Base-by-base conservation (phyloP, 2,888 invertebrate species). In the Tetrapedia diversipes region DNA sequence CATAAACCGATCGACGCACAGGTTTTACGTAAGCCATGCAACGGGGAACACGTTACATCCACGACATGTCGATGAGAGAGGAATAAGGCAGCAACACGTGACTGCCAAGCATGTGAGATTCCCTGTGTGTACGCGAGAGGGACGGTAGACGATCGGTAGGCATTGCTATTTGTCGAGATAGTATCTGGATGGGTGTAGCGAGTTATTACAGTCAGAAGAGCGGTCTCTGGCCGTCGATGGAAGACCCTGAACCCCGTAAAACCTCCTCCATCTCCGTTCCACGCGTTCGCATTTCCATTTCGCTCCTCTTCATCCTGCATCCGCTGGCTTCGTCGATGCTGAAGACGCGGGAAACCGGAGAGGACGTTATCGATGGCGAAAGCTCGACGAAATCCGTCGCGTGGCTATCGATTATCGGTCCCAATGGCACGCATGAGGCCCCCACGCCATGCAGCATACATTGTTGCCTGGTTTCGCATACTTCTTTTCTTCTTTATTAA, bases 81-180 rank as follows among this genome's bases (percentile, higher is more conserved):
- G 57, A 75, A 65, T 70, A 75, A 74, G 47, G 56, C 54, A 64
- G 47, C 16, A 37, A 75, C 71, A 51, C 72, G 69, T 64, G 69
- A 79, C 57, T 69, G 49, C 29, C 57, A n/a, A 51, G 71, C 68
- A 79, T 76, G 79, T 57, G 56, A 79, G 76, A 81, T 79, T 68
- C 66, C 47, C 64, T 14, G 56, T n/a, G 61, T 68, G 72, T 60
- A 53, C 63, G 72, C 59, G 64, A 78, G 74, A 81, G 69, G 67
- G 64, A 73, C 80, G 75, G 73, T 81, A 73, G 79, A 81, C 76
- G 80, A 84, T 84, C 86, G 82, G 86, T 87, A 87, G 86, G 86
- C 86, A 87, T 88, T 88, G 86, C 89, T 89, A 89, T 89, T 90
- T 89, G 89, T 89, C 89, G 89, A 89, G 89, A 90, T 90, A 79